Conservation (phyloP, 2,797 vertebrate species). For the Centroberyx gerrardi region DNA sequence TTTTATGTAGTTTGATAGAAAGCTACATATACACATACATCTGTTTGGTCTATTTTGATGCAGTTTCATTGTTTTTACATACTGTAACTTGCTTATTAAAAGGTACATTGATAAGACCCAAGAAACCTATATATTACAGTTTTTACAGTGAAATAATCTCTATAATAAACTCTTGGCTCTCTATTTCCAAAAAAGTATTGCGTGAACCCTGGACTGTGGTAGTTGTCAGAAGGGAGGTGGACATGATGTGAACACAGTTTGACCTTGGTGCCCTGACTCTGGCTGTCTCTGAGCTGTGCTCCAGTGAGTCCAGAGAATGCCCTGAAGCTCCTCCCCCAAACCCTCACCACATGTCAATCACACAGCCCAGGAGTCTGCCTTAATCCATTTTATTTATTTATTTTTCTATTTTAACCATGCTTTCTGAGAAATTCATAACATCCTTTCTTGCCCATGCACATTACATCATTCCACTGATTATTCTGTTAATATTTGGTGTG, state of each 20-base stretch:
- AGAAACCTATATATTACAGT: too few species aligned
- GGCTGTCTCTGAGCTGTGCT: conserved; percentile 54
- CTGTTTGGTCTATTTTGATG: too few species aligned
- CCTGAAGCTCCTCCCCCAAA: conserved; percentile 64
- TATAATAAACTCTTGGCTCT: background rate
- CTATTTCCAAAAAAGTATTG: conserved; percentile 22
- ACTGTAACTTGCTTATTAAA: too few species aligned
- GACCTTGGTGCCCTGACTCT: conserved; percentile 67
- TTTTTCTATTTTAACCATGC: conserved; percentile 19
- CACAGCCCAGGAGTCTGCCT: conserved; percentile 41
- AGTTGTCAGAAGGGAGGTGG: conserved; percentile 57
- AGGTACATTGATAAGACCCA: too few species aligned
- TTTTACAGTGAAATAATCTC: too few species aligned
- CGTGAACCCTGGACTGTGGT: conserved; percentile 37
- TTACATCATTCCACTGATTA: background rate
- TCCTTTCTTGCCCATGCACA: background rate
- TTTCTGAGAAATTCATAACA: conserved; percentile 17
- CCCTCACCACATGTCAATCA: conserved; percentile 53
- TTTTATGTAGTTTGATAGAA: background rate
- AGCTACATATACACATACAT: too few species aligned
- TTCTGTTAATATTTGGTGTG: conserved; percentile 11
- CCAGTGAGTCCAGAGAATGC: conserved; percentile 72
- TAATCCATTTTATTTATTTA: conserved; percentile 7
- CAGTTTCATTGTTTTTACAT: too few species aligned
- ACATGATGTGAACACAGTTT: conserved; percentile 57